Conservation (phyloP, 1,140 invertebrate species). For the Pseudomyrmex dendroicus region DNA sequence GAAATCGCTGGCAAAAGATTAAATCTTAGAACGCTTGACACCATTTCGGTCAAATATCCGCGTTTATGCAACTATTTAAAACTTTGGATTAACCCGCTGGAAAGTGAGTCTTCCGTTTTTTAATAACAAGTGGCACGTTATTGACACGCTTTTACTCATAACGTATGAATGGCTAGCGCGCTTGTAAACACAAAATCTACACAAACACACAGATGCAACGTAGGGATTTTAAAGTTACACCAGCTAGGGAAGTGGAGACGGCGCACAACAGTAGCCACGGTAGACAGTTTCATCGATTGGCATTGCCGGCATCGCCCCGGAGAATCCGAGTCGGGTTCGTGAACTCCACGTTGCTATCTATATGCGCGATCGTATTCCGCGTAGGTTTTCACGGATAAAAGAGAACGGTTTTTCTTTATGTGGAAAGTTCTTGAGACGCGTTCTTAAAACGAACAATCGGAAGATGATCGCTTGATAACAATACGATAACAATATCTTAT, state of each 20-base stretch:
- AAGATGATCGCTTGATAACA: not conserved
- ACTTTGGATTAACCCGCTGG: not conserved
- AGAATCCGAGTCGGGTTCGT: slow-evolving; percentile 59
- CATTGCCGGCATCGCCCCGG: slow-evolving; percentile 65
- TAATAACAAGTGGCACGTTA: not conserved
- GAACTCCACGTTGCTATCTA: slow-evolving; percentile 61
- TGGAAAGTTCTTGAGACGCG: too few species aligned
- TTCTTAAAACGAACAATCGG: not conserved
- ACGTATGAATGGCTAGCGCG: slow-evolving; percentile 57
- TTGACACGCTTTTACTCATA: slow-evolving; percentile 20
- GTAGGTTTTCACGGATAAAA: slow-evolving; percentile 72
- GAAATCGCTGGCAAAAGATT: too few species aligned
- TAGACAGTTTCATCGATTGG: slow-evolving; percentile 80
- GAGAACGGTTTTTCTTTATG: slow-evolving; percentile 55
- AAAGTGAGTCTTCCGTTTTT: slow-evolving; percentile 13
- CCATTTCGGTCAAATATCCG: too few species aligned
- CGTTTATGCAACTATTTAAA: not conserved
- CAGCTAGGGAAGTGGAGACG: slow-evolving; percentile 40
- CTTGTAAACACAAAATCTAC: not conserved
- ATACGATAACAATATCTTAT: not conserved
- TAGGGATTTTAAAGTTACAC: slow-evolving; percentile 41
- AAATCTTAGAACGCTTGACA: too few species aligned
- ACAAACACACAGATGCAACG: not conserved
- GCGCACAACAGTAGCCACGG: slow-evolving; percentile 48
- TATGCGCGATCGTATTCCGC: slow-evolving; percentile 51